Evolutionary conservation across 1,140 invertebrate genomes (phyloP).

Genomic region (Wiebesia pumilae): DNA sequence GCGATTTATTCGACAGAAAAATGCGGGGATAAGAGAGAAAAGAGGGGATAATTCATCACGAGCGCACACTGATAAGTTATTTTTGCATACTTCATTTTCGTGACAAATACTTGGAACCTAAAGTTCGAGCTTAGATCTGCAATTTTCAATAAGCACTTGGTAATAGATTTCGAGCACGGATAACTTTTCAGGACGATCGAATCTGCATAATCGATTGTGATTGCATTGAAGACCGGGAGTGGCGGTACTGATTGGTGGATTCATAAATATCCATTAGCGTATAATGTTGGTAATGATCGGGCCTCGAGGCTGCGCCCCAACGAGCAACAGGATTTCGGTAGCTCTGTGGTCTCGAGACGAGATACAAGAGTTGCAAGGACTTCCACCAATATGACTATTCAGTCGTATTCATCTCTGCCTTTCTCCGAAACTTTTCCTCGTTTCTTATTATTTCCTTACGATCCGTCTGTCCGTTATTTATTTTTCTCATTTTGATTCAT

Average conservation of each 20-base stretch:
- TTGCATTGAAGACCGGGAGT: constrained; percentile 75
- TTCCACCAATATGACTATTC: background rate
- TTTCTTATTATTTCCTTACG: background rate
- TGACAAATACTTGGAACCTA: background rate
- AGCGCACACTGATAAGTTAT: background rate
- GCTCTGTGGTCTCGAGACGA: constrained; percentile 52
- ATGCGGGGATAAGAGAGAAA: constrained; percentile 14
- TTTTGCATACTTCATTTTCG: background rate
- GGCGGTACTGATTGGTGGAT: constrained; percentile 73
- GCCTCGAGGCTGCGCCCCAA: constrained; percentile 71
- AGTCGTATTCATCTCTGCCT: background rate
- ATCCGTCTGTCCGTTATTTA: background rate
- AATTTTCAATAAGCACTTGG: constrained; percentile 1
- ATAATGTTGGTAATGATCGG: constrained; percentile 75
- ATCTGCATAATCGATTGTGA: constrained; percentile 73
- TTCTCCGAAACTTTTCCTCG: background rate
- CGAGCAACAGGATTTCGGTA: constrained; percentile 56
- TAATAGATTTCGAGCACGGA: background rate
- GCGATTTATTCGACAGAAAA: constrained; percentile 43
- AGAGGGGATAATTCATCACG: constrained; percentile 43
- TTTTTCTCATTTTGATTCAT: background rate
- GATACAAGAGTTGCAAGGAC: background rate
- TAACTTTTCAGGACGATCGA: background rate
- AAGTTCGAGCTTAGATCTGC: too few relatives aligned
- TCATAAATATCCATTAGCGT: constrained; percentile 76